Percentiles rank a stretch among this genome's conserved stretches.
These are phyloP conservation scores for Glossophaga mutica DNA, from an alignment of 2,797 vertebrate genomes.

Conservation along the genomic window DNA sequence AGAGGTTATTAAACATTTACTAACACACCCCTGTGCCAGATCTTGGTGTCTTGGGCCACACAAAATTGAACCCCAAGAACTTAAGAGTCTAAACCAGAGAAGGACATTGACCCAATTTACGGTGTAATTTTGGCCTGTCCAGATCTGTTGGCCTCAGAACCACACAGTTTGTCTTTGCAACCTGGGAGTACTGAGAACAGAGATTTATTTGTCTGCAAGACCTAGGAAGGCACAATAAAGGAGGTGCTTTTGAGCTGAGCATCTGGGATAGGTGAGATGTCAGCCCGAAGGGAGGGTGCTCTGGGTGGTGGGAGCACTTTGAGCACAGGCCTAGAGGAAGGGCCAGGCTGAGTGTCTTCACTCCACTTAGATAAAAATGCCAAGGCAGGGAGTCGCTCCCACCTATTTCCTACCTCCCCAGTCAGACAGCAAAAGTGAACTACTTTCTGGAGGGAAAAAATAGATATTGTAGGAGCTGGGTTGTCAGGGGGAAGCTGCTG, in stretches of 20 bases:
- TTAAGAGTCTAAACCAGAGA: background rate
- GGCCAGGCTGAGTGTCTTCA: background rate
- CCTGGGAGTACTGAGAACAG: background rate
- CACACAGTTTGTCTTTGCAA: background rate
- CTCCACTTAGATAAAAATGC: background rate
- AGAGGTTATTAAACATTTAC: background rate
- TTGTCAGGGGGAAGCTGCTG: background rate
- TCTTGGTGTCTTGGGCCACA: background rate
- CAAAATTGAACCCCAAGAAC: background rate
- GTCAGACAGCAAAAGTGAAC: background rate
- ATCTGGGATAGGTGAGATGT: background rate
- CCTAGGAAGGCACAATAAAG: background rate
- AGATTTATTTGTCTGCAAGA: background rate
- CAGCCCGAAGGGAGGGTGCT: background rate
- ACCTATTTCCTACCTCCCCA: background rate
- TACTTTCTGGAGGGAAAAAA: background rate
- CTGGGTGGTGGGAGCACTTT: background rate
- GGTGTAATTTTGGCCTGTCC: background rate
- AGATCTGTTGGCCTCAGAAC: background rate
- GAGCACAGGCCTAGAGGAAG: background rate
- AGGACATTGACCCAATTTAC: background rate
- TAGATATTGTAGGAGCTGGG: background rate
- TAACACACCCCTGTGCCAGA: background rate
- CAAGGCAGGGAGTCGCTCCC: background rate
- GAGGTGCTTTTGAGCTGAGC: background rate